Evolutionary conservation across 2,888 invertebrate genomes (phyloP).

Genomic region (Kryphioiulus occultus): DNA sequence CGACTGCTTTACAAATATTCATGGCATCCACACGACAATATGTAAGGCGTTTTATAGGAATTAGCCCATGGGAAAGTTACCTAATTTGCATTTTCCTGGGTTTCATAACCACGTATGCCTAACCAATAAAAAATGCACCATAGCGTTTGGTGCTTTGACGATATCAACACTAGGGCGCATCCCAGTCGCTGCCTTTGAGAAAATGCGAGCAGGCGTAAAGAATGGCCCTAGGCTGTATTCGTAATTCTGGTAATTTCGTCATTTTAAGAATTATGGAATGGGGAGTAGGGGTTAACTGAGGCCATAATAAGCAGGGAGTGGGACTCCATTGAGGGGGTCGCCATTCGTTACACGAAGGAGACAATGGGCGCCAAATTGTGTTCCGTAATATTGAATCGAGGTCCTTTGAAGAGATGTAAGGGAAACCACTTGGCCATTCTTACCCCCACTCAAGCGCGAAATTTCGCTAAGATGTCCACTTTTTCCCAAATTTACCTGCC

Average conservation of each 20-base stretch:
- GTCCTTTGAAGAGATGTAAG: constrained; percentile 34
- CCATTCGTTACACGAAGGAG: constrained; percentile 39
- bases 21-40: neutral
- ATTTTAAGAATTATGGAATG: constrained; percentile 36
- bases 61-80: constrained; percentile 7
- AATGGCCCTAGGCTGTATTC: neutral
- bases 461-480: constrained; percentile 40
- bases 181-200: neutral
- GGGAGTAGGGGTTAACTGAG: constrained; percentile 29
- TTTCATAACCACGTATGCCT: neutral
- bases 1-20: neutral
- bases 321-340: constrained; percentile 21
- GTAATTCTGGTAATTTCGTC: constrained; percentile 36
- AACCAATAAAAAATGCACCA: neutral
- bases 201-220: constrained; percentile 33
- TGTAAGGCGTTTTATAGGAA: neutral
- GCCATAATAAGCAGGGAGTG: constrained; percentile 39
- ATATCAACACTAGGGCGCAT: neutral
- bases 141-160: neutral
- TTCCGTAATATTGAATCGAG: constrained; percentile 36
- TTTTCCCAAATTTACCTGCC: constrained; percentile 35
- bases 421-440: constrained; percentile 39
- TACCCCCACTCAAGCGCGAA: constrained; percentile 36
- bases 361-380: constrained; percentile 37
- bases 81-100: neutral